A percentile compares a stretch with the other conserved stretches of the same genome.
phyloP scores from a whole-genome alignment of 2,888 invertebrate species.

The Rhogogaster chlorosoma region DNA sequence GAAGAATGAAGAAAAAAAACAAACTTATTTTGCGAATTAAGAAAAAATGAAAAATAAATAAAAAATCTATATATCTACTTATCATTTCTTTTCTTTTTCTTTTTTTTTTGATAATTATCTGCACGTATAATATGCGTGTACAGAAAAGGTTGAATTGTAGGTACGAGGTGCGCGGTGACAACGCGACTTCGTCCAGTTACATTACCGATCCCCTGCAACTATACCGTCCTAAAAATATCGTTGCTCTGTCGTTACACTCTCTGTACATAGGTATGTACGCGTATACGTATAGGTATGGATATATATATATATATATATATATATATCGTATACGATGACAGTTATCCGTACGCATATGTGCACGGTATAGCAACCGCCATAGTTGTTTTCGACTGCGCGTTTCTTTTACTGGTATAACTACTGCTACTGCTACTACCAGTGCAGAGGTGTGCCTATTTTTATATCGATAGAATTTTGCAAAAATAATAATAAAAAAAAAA shows the following conservation, averaged over 20 bases:
- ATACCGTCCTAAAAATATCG: slow-evolving; percentile 45
- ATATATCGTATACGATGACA: slow-evolving; percentile 29
- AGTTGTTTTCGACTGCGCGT: neutral
- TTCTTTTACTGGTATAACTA: neutral
- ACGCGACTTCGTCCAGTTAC: slow-evolving; percentile 6
- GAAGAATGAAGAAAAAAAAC: neutral
- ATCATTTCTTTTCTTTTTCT: no score
- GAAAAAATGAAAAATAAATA: no score
- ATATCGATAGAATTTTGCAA: neutral
- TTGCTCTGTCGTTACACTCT: slow-evolving; percentile 10
- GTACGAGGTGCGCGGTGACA: slow-evolving; percentile 9
- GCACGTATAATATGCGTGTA: neutral
- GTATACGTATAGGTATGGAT: neutral
- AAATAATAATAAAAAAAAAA: neutral
- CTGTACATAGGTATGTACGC: neutral
- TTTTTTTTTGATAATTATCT: neutral
- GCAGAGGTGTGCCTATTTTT: slow-evolving; percentile 15
- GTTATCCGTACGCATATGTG: neutral
- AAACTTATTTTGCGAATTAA: no score
- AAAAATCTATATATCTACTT: no score
- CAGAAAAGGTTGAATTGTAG: neutral
- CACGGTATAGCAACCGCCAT: neutral
- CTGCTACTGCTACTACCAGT: neutral
- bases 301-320: neutral
- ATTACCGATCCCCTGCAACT: slow-evolving; percentile 22